Base-by-base conservation (phyloP, 2,797 vertebrate genomes). In the Gephyroberyx darwinii region DNA sequence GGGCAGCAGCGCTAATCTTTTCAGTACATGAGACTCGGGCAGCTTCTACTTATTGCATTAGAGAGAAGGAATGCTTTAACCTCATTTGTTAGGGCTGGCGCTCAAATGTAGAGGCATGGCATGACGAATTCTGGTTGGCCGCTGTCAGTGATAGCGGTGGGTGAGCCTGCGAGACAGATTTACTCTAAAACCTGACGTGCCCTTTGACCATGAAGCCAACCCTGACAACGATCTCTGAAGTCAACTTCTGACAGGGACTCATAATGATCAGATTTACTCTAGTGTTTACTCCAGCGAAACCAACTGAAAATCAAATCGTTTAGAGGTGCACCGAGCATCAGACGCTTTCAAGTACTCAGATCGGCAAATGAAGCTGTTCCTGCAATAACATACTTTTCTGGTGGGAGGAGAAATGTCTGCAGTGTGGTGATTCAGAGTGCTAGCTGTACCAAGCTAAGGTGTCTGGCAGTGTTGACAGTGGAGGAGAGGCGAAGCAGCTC, bases 31-130 rank as follows among this genome's bases (percentile, higher is more conserved):
- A 56, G 17, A 83, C 80, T 88, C 81, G 89, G 85, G 83, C 81
- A 58, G 82, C 88, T 86, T 86, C 57, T 47, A 67, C 83, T 90
- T 90, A 92, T 88, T 86, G 86, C 82, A 91, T 93, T 91, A 93
- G 69, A 67, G 65, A 75, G 78, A 37, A 58, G 56, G 71, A 87
- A 63, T 65, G 69, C 70, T 84, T 85, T 83, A 86, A 84, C 82
- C 67, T 78, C 58, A 20, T 82, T 82, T 83, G 64, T 80, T 50
- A 33, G 64, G 77, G n/a, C 74, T 77, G 67, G 65, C 2, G 26
- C 67, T 77, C 60, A 66, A 26, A 77, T 58, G 57, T 19, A 71
- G 45, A 64, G 43, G 53, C 19, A 19, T 50, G 60, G 43, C 68
- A 70, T 63, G 65, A 80, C 70, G 51, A 19, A 74, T 66, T 73